Percentiles rank a stretch among this genome's conserved stretches.
Evolutionary conservation across 2,113 vertebrate species (phyloP).

Genomic region (Ellobius talpinus): DNA sequence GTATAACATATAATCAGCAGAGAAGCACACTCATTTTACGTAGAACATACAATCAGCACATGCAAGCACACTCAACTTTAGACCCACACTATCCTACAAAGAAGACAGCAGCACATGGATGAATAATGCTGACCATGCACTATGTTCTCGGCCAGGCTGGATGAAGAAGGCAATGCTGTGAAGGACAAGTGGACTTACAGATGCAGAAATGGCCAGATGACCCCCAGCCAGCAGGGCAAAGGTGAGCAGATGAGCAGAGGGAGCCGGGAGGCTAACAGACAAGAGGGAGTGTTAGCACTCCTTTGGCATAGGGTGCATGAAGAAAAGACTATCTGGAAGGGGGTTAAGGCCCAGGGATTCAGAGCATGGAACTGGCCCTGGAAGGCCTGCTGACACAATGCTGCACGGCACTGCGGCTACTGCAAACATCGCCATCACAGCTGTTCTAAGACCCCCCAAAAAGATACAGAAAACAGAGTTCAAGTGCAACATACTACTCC

Average conservation of each 20-base stretch:
- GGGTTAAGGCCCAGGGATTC: neutral
- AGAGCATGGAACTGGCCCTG: neutral
- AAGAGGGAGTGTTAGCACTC: slow-evolving; percentile 11
- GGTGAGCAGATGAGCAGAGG: neutral
- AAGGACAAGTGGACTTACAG: neutral
- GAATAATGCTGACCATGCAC: neutral
- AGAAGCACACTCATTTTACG: neutral
- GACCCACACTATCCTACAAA: neutral
- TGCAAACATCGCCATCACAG: neutral
- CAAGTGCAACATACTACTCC: neutral
- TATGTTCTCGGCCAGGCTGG: neutral
- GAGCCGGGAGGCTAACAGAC: neutral
- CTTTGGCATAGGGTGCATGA: neutral
- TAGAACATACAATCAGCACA: neutral
- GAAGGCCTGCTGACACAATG: neutral
- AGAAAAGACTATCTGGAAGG: neutral
- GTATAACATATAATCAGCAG: neutral
- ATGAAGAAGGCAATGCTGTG: neutral
- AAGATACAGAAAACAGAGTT: neutral
- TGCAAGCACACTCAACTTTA: slow-evolving; percentile 1
- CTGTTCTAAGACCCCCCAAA: slow-evolving; percentile 3
- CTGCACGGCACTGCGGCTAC: neutral
- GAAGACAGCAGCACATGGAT: neutral
- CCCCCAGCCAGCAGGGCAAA: neutral
- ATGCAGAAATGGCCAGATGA: neutral